Evolutionary conservation across 1,140 invertebrate species (phyloP), one percentile per base, ranked within the genome.

Genomic region (Artemia franciscana): DNA sequence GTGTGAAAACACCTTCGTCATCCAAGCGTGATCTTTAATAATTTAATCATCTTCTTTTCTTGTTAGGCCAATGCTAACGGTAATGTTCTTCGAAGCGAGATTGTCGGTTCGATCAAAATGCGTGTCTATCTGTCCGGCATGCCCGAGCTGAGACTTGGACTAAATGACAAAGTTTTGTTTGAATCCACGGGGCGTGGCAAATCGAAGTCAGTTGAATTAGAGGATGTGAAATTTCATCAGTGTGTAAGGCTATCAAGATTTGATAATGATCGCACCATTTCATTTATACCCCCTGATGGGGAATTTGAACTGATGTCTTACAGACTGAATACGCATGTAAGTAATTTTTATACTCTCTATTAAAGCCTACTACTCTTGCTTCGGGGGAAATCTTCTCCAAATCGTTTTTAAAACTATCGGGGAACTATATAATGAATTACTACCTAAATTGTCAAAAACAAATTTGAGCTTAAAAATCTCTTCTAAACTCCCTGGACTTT

Each of bases 301-400:
- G 96, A 98, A 73, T 99, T 99, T 79, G 96, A 99, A 73, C 75
- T 99, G n/a, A 99, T 99, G 96, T 97, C 93, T 0, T 98, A 99
- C 74, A 80, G 95, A 60, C 75, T 98, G 4, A 97, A 93, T 70
- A 97, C 93, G 4, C 91, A 96, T 74, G 92, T 90, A 71, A 78
- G 77, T 76, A 60, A 23, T 24, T 12, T 59, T 21, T 59, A n/a
- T n/a, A n/a, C n/a, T n/a, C n/a, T n/a, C n/a, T n/a, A n/a, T n/a
- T n/a, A n/a, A n/a, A n/a, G n/a, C n/a, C n/a, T n/a, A n/a, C n/a
- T n/a, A n/a, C n/a, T n/a, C n/a, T n/a, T n/a, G n/a, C n/a, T n/a
- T n/a, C n/a, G n/a, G n/a, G n/a, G n/a, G n/a, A n/a, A n/a, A n/a
- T n/a, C n/a, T n/a, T n/a, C n/a, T n/a, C n/a, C n/a, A n/a, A n/a